Conservation (phyloP, 2,888 invertebrate species). For the Sesamia inferens region DNA sequence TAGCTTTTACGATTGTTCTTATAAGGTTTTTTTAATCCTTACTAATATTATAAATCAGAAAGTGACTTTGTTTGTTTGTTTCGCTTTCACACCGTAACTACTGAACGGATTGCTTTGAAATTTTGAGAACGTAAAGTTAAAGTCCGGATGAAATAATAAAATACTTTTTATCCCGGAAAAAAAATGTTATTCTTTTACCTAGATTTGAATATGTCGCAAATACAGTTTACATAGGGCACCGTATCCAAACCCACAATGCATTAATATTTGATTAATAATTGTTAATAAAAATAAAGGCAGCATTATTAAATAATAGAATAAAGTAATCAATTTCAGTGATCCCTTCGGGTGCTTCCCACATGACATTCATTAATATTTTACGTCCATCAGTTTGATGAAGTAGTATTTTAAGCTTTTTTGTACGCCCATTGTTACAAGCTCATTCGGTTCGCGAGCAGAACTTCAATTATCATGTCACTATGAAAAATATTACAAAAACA, state of each 20-base stretch:
- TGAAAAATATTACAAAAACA: no score
- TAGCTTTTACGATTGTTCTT: no score
- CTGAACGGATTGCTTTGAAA: no score
- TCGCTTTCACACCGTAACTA: no score
- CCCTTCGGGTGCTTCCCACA: conserved; percentile 1
- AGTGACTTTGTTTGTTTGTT: no score
- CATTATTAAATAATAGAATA: conserved; percentile 21
- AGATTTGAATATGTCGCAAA: no score
- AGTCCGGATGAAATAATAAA: no score
- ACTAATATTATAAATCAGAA: no score
- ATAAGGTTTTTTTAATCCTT: no score
- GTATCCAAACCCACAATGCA: conserved; percentile 1
- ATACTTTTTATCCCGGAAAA: no score
- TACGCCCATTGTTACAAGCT: background rate
- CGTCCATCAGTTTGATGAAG: conserved; percentile 13
- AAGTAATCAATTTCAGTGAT: conserved; percentile 24
- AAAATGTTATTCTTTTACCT: no score
- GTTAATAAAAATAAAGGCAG: conserved; percentile 10
- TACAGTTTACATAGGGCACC: background rate
- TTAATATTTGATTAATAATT: conserved; percentile 22
- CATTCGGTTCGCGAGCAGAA: conserved; percentile 1
- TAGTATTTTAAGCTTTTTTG: conserved; percentile 11
- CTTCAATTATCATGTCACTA: background rate
- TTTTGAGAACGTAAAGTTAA: no score
- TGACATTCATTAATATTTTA: conserved; percentile 40